phyloP scores from a whole-genome alignment of 2,113 vertebrate genomes.

The Atrichornis clamosus region DNA sequence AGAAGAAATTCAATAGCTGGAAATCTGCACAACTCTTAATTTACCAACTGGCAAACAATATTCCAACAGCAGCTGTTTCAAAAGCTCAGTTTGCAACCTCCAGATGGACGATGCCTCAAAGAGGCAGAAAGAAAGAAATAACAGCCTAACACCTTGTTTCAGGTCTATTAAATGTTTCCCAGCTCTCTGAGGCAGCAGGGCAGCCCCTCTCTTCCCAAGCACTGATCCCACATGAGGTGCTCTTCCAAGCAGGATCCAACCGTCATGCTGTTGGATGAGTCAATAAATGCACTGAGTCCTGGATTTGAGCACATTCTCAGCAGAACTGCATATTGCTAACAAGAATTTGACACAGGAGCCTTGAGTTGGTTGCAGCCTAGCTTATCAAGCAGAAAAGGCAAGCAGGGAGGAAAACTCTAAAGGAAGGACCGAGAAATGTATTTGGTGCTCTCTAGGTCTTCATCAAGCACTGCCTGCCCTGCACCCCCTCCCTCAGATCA shows the following conservation, averaged over 20 bases:
- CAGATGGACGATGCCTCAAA: background rate
- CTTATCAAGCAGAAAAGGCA: background rate
- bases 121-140: background rate
- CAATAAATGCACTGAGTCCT: background rate
- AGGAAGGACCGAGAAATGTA: background rate
- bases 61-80: background rate
- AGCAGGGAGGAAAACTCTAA: background rate
- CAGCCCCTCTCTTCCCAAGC: background rate
- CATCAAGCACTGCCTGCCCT: background rate
- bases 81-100: background rate
- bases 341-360: background rate
- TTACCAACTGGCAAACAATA: background rate
- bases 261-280: background rate
- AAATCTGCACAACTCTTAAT: background rate
- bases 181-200: background rate
- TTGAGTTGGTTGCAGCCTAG: background rate
- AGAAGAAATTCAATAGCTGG: background rate
- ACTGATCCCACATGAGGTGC: background rate
- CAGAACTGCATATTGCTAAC: background rate
- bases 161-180: background rate
- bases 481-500: accelerated
- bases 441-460: background rate
- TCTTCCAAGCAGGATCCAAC: background rate
- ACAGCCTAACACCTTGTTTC: background rate
- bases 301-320: background rate